Base-by-base conservation (phyloP, 35 echinoderm and acorn worm species). In the Ptychodera flava region DNA sequence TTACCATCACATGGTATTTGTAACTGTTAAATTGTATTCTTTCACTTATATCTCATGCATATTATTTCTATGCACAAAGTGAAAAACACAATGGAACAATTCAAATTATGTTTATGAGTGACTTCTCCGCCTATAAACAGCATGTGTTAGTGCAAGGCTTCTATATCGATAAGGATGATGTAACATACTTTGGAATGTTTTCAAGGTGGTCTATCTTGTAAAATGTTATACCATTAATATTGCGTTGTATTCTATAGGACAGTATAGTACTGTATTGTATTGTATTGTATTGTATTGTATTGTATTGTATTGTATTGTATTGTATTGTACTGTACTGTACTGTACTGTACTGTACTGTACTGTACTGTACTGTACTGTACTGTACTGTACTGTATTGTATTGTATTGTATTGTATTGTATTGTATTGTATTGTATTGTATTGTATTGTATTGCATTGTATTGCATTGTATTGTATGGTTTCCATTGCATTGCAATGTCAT, bases 401-500 rank as follows among this genome's bases (percentile, higher is more conserved):
- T 36, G 82, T 33, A 33, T 33, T 36, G 82, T 33, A 84, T 28
- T 84, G 82, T 33, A 84, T 33, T 84, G 82, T 34, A 84, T 33
- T 84, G 82, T 34, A 84, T 33, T 84, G 82, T 34, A 84, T 34
- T 84, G 35, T 34, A 35, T 34, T 84, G 35, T 34, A 35, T 34
- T 84, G 6, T 6, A 84, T 84, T 84, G 35, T 36, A 84, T 84
- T 84, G 53, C 85, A 78, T 86, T 86, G 53, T 75, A 86, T 86
- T 77, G 53, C 85, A 78, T 86, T 86, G 53, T 75, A 86, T 86
- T 86, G 53, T 75, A 86, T n/a, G n/a, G n/a, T n/a, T n/a, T n/a
- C n/a, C n/a, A n/a, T 86, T 86, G 53, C 85, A 86, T 86, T 86
- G 85, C 85, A n/a, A n/a, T n/a, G n/a, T n/a, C n/a, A 86, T 86